A percentile compares a stretch with the other conserved stretches of the same genome.
These are phyloP conservation scores for Acanthacorydalis orientalis DNA, from an alignment of 2,888 invertebrate genomes.

Conservation along the genomic window DNA sequence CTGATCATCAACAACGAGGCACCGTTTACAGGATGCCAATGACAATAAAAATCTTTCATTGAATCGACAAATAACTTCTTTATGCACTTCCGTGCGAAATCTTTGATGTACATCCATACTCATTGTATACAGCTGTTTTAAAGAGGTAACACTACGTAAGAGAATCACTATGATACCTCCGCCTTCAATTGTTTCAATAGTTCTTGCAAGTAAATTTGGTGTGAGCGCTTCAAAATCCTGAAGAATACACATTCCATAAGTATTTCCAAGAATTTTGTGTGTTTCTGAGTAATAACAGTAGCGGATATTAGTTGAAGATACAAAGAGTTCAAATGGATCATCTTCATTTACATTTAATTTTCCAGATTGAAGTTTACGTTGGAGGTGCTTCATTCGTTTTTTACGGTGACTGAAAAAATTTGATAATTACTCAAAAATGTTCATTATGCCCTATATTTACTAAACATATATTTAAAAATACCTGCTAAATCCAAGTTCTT, in stretches of 20 bases:
- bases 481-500: slow-evolving; percentile 34
- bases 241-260: slow-evolving; percentile 36
- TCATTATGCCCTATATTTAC: not conserved
- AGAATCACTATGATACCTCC: slow-evolving; percentile 74
- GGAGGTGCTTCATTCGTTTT: slow-evolving; percentile 71
- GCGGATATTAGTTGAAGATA: slow-evolving; percentile 90
- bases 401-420: slow-evolving; percentile 56
- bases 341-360: slow-evolving; percentile 83
- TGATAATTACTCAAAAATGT: not conserved
- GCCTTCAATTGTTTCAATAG: slow-evolving; percentile 96
- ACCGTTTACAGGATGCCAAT: slow-evolving; percentile 69
- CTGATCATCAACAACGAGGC: slow-evolving; percentile 88
- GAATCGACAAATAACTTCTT: slow-evolving; percentile 81
- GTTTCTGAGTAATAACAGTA: slow-evolving; percentile 97
- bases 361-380: slow-evolving; percentile 74
- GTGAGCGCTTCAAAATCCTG: slow-evolving; percentile 96
- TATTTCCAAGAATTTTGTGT: slow-evolving; percentile 93
- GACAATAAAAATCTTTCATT: slow-evolving; percentile 93
- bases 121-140: slow-evolving; percentile 89
- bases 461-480: not conserved
- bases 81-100: slow-evolving; percentile 88
- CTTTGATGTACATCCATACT: slow-evolving; percentile 97
- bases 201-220: slow-evolving; percentile 89
- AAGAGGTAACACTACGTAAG: slow-evolving; percentile 66
- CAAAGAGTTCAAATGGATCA: slow-evolving; percentile 90